Conservation (phyloP, 2,797 vertebrate species). For the Buceros bicornis region DNA sequence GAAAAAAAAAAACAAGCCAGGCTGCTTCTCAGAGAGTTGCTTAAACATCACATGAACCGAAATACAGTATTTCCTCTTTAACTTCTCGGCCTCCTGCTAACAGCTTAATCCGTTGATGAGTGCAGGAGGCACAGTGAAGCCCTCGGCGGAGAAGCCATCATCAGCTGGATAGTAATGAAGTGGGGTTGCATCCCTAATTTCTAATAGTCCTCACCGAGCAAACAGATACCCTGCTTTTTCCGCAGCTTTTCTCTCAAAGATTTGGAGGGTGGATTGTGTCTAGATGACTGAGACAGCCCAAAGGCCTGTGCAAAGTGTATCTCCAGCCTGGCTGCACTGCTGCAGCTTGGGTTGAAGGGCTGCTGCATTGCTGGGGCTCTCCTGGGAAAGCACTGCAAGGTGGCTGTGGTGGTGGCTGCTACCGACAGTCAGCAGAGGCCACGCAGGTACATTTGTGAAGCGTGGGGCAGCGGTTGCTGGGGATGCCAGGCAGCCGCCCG, state of each 20-base stretch:
- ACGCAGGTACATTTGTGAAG: accelerated
- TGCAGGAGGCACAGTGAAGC: background rate
- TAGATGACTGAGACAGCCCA: background rate
- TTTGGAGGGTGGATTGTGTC: background rate
- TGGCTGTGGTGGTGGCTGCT: background rate
- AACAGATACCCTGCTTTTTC: background rate
- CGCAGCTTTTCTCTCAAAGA: background rate
- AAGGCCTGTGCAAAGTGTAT: background rate
- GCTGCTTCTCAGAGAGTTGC: background rate
- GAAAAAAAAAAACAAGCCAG: background rate
- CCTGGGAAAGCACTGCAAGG: background rate
- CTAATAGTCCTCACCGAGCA: background rate
- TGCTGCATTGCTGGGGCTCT: background rate
- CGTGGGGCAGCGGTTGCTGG: accelerated
- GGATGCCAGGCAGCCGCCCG: background rate
- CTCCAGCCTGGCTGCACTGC: constrained; percentile 17
- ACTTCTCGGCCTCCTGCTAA: constrained; percentile 50
- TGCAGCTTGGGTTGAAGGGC: background rate
- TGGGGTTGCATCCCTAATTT: background rate
- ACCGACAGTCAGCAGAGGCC: background rate
- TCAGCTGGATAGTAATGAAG: background rate
- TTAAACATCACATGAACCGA: constrained; percentile 37
- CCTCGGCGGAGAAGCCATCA: accelerated
- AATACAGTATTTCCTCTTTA: constrained; percentile 57
- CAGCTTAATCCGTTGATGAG: constrained; percentile 36